Base-by-base conservation (phyloP, 2,797 vertebrate species). In the Ctenopoma multispine region DNA sequence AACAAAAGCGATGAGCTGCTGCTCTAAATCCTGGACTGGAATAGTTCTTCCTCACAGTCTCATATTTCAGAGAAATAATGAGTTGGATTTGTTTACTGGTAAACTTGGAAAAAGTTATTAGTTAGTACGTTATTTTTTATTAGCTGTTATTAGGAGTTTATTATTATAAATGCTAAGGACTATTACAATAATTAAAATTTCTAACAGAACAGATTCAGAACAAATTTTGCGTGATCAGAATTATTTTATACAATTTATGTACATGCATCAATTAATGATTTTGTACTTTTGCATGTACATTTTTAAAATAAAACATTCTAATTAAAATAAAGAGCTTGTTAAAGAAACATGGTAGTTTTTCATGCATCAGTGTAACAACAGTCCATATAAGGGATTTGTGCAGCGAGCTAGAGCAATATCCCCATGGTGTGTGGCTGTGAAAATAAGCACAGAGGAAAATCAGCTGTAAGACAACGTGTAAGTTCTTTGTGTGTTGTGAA, bases 1-100 rank as follows among this genome's bases (percentile, higher is more conserved):
- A 87, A 84, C 72, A 77, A 82, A 82, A 79, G 68, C 29, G 7
- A 77, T 78, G 71, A 75, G 62, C 64, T 75, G 74, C 77, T 70
- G 69, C 68, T 77, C 75, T 67, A 83, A 87, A 80, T 81, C 59
- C 73, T 55, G 44, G 60, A 65, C 56, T 61, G 21, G 46, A 65
- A 48, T 58, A 34, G 51, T 55, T 79, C 79, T 72, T 38, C 38
- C 53, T 75, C 43, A 21, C 60, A 31, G 41, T 65, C 66, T 63
- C 53, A 46, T 24, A 74, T 75, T 64, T 77, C 53, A 36, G 18
- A 66, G 20, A 50, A 34, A 40, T 23, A 74, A 55, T 46, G 34
- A 65, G 24, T 14, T 36, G 15, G 27, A 63, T 38, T 21, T 40
- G 54, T 72, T 84, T 15, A 46, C 53, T 14, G 23, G 34, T n/a